Conservation (phyloP, 1,140 invertebrate species). For the Oryctes rhinoceros region DNA sequence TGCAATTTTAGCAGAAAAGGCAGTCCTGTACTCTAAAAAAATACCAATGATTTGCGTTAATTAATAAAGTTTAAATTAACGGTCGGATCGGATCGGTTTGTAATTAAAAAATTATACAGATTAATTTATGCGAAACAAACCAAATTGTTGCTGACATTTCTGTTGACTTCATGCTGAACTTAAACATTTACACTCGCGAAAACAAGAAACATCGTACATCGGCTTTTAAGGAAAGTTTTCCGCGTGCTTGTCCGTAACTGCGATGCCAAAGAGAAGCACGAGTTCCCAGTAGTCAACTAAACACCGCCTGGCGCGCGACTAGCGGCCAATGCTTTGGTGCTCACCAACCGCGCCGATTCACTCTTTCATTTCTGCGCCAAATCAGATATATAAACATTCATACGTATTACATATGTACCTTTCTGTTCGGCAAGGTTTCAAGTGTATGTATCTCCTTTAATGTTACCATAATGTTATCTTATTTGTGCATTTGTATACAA, state of each 20-base stretch:
- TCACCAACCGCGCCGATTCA: constrained; percentile 2
- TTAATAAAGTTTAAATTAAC: not conserved
- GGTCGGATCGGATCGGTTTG: not conserved
- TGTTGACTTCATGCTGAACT: not conserved
- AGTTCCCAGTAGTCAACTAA: not conserved
- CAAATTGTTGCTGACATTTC: not conserved
- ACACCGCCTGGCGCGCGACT: constrained; percentile 16
- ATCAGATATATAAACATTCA: constrained; percentile 14
- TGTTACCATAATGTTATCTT: not conserved
- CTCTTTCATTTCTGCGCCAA: constrained; percentile 28
- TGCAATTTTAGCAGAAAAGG: no score
- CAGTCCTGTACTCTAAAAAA: no score
- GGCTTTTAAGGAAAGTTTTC: not conserved
- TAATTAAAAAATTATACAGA: not conserved
- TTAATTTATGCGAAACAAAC: not conserved
- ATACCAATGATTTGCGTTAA: no score
- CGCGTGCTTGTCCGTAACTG: not conserved
- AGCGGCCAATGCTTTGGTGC: constrained; percentile 11
- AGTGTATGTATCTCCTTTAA: not conserved
- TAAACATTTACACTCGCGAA: constrained; percentile 4
- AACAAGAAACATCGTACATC: constrained; percentile 5
- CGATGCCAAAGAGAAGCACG: not conserved
- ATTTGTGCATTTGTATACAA: not conserved
- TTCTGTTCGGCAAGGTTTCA: not conserved
- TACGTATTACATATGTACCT: not conserved